Conservation (phyloP, 2,888 invertebrate species). For the Agonopterix alstromeriana region DNA sequence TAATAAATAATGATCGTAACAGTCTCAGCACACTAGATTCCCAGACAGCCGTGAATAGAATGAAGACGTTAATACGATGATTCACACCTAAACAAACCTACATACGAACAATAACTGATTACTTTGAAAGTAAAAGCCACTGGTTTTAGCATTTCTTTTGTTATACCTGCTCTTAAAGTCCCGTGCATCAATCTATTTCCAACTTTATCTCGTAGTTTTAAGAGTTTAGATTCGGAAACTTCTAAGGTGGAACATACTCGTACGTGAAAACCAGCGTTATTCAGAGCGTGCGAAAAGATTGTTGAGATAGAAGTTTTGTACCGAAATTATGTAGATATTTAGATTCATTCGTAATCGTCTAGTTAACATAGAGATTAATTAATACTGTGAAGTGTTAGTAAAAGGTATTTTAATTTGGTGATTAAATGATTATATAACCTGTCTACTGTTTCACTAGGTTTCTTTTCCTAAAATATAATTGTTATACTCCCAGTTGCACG, state of each 20-base stretch:
- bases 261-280: conserved; percentile 19
- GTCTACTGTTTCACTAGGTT: too few relatives aligned
- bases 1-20: not conserved
- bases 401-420: not conserved
- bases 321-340: not conserved
- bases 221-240: too few relatives aligned
- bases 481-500: too few relatives aligned
- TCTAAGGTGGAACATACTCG: not conserved
- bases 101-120: conserved; percentile 6
- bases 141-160: conserved; percentile 4
- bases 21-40: too few relatives aligned
- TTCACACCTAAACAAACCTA: conserved; percentile 11
- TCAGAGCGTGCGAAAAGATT: conserved; percentile 56
- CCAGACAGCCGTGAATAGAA: not conserved
- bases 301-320: not conserved
- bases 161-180: not conserved
- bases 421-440: too few relatives aligned
- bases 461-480: too few relatives aligned
- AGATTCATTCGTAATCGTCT: not conserved
- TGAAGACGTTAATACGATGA: conserved; percentile 5
- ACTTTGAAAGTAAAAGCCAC: conserved; percentile 3
- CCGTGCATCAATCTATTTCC: too few relatives aligned
- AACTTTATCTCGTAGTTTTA: too few relatives aligned
- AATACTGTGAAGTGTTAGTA: not conserved
- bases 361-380: not conserved